phyloP scores from a whole-genome alignment of 2,797 vertebrate genomes.

The Discoglossus pictus region DNA sequence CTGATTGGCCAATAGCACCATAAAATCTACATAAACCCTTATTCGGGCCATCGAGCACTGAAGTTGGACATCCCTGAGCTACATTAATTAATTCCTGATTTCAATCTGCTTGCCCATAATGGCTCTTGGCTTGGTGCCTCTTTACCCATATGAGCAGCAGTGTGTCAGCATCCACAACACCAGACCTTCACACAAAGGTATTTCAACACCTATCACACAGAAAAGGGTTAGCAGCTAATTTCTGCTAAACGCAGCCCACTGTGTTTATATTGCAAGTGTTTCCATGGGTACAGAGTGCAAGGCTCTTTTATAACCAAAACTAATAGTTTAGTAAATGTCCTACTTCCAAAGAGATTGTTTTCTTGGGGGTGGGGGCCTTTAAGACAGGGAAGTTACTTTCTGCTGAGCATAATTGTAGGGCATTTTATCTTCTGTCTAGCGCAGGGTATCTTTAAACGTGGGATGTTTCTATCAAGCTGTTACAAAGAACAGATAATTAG shows the following conservation, averaged over 20 bases:
- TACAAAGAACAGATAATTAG: conserved; percentile 47
- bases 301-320: background rate
- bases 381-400: conserved; percentile 29
- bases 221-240: conserved; percentile 18
- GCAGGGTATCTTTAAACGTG: conserved; percentile 31
- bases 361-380: conserved; percentile 24
- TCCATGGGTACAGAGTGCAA: conserved; percentile 35
- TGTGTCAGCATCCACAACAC: no score
- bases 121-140: no score
- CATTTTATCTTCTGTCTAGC: conserved; percentile 43
- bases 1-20: no score
- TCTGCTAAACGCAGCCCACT: conserved; percentile 23
- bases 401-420: conserved; percentile 39
- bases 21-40: no score
- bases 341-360: conserved; percentile 33
- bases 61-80: no score
- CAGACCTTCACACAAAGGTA: no score
- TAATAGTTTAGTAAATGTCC: conserved; percentile 34
- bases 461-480: conserved; percentile 43
- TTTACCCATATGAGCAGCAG: no score
- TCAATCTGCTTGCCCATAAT: no score
- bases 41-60: no score
- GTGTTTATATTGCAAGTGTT: conserved; percentile 26
- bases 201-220: no score
- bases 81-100: no score